Evolutionary conservation across 1,140 invertebrate species (phyloP), one percentile per base, ranked within the genome.

Genomic region (Thaumetopoea pityocampa): DNA sequence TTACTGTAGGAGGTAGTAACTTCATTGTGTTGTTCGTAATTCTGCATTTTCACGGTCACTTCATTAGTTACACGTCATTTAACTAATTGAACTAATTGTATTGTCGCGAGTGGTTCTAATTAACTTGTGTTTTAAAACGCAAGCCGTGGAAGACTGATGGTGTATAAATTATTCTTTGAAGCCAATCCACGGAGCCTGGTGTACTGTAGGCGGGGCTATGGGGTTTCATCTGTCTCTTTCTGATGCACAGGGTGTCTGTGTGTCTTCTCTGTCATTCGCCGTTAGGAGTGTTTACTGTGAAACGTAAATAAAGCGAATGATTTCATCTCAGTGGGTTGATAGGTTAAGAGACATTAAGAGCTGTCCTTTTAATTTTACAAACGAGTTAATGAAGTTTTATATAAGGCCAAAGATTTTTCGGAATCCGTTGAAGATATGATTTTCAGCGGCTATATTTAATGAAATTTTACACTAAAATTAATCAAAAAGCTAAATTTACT

Each of bases 291-390:
- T 74, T 79, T 68, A 67, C 65, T 58, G 52, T 32, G 47, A 18
- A 50, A 43, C 60, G 73, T 78, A 77, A 81, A 81, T 79, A 77
- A 63, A 70, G 41, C 51, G 60, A 51, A 68, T 82, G 74, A 82
- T 71, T 78, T 80, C 74, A 82, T 78, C 57, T 53, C 51, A 50
- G 53, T 56, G 55, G n/a, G n/a, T n/a, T n/a, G n/a, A n/a, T n/a
- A n/a, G n/a, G n/a, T n/a, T n/a, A n/a, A n/a, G n/a, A n/a, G n/a
- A n/a, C n/a, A n/a, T n/a, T n/a, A 60, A 51, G 47, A 56, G 57
- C 48, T 56, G 42, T 45, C 44, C 56, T 51, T 41, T 59, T 55
- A 42, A 41, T 53, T 46, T 40, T 22, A 34, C 49, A 63, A 65
- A 70, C 66, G 56, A 63, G 45, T 65, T 55, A 51, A 57, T 46